Percentiles rank a stretch among this genome's conserved stretches.
Evolutionary conservation across 2,888 invertebrate genomes (phyloP).

Genomic region (Drosophila colorata): DNA sequence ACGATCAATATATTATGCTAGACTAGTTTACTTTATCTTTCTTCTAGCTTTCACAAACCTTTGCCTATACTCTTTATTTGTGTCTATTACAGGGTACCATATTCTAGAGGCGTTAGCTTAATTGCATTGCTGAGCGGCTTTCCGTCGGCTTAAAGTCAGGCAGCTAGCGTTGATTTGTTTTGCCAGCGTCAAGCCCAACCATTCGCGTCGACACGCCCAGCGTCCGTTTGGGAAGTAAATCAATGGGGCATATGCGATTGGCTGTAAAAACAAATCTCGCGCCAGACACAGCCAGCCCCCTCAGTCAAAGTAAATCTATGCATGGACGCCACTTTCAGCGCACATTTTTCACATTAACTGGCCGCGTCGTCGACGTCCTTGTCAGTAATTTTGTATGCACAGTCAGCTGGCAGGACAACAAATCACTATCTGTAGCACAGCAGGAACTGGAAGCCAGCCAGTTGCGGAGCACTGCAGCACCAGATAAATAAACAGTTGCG

Average conservation of each 20-base stretch:
- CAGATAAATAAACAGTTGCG: constrained; percentile 59
- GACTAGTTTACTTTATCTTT: too few species aligned
- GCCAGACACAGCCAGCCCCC: constrained; percentile 10
- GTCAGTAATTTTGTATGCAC: constrained; percentile 77
- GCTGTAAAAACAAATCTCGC: constrained; percentile 45
- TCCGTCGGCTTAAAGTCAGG: constrained; percentile 74
- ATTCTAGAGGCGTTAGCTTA: constrained; percentile 50
- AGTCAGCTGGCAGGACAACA: constrained; percentile 72
- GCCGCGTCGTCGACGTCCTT: constrained; percentile 47
- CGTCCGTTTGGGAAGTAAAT: constrained; percentile 55
- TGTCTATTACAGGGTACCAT: constrained; percentile 21
- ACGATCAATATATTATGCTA: too few species aligned
- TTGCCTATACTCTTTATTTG: not conserved
- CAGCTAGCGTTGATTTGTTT: constrained; percentile 66
- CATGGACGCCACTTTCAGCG: constrained; percentile 64
- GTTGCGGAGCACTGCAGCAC: constrained; percentile 32
- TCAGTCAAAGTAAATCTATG: constrained; percentile 64
- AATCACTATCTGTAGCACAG: constrained; percentile 66
- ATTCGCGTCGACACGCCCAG: constrained; percentile 10
- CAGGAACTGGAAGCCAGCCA: constrained; percentile 37
- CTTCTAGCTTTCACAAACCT: not conserved
- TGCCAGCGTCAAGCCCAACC: constrained; percentile 24
- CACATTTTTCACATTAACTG: constrained; percentile 80
- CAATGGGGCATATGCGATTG: constrained; percentile 63
- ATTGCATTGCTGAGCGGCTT: constrained; percentile 76